Conservation (phyloP, 2,113 vertebrate genomes). For the Ciconia maguari region DNA sequence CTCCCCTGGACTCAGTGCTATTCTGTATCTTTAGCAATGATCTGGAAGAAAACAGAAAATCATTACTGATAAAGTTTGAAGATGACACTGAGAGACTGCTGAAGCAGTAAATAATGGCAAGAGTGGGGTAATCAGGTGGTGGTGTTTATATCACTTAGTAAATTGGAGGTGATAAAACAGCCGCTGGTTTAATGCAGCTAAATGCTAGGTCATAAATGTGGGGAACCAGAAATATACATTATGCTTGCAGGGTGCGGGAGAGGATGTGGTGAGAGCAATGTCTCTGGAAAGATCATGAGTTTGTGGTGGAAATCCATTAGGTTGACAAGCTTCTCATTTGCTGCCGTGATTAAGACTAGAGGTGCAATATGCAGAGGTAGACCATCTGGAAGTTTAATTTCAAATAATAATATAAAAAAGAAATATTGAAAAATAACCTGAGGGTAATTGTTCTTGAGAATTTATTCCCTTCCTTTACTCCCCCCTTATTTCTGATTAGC, state of each 20-base stretch:
- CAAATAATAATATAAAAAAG: not conserved
- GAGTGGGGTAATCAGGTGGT: not conserved
- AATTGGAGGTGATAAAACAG: slow-evolving; percentile 49
- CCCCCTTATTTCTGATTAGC: not conserved
- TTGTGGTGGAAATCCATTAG: slow-evolving; percentile 18
- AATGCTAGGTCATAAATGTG: slow-evolving; percentile 16
- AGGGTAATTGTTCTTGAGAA: not conserved
- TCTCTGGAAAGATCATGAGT: not conserved
- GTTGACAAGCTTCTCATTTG: not conserved
- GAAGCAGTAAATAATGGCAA: slow-evolving; percentile 36
- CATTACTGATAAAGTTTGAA: slow-evolving; percentile 55
- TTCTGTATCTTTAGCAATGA: not conserved
- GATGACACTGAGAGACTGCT: slow-evolving; percentile 29
- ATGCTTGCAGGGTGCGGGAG: not conserved
- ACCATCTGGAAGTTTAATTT: not conserved
- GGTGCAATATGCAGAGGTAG: not conserved
- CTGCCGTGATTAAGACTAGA: not conserved
- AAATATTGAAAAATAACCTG: not conserved
- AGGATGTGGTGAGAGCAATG: not conserved
- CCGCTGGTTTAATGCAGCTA: slow-evolving; percentile 3
- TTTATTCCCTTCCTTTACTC: not conserved
- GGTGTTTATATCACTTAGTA: slow-evolving; percentile 39
- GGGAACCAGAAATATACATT: not conserved
- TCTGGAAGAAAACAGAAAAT: slow-evolving; percentile 52
- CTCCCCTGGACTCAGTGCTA: not conserved